A percentile compares a stretch with the other conserved stretches of the same genome.
These are phyloP conservation scores for Dreissena rostriformis DNA, from an alignment of 1,140 invertebrate genomes.

Conservation along the genomic window DNA sequence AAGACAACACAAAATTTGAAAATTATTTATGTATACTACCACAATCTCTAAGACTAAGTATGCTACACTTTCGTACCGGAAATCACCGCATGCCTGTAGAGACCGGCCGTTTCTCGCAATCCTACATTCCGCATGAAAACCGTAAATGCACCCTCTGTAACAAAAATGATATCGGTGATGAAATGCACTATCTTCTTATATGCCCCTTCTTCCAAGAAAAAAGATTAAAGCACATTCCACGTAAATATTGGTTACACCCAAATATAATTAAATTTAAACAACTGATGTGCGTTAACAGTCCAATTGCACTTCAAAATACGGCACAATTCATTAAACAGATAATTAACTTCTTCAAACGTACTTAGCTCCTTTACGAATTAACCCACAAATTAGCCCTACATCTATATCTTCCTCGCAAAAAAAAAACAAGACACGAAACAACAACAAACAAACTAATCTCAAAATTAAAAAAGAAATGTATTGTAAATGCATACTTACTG, in stretches of 20 bases:
- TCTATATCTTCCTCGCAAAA: too few species aligned
- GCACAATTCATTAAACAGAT: too few species aligned
- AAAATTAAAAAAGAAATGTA: too few species aligned
- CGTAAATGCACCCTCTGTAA: conserved; percentile 21
- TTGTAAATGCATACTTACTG: too few species aligned
- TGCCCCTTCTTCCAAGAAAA: background rate
- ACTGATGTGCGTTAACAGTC: too few species aligned
- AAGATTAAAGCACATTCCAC: conserved; percentile 3
- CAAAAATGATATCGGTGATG: conserved; percentile 12
- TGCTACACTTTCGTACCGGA: conserved; percentile 13
- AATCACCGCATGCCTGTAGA: conserved; percentile 21
- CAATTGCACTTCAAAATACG: too few species aligned
- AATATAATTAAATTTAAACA: background rate
- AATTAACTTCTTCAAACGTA: too few species aligned
- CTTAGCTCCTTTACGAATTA: too few species aligned
- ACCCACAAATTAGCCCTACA: too few species aligned
- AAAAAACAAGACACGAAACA: too few species aligned
- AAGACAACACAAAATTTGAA: background rate
- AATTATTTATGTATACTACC: background rate
- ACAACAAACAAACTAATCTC: too few species aligned
- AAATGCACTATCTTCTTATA: conserved; percentile 33
- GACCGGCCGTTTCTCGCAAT: conserved; percentile 6
- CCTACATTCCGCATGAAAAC: background rate
- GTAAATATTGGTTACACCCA: background rate
- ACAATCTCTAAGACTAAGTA: background rate